Conservation (phyloP, 1,140 invertebrate species). For the Drosophila pallidifrons region DNA sequence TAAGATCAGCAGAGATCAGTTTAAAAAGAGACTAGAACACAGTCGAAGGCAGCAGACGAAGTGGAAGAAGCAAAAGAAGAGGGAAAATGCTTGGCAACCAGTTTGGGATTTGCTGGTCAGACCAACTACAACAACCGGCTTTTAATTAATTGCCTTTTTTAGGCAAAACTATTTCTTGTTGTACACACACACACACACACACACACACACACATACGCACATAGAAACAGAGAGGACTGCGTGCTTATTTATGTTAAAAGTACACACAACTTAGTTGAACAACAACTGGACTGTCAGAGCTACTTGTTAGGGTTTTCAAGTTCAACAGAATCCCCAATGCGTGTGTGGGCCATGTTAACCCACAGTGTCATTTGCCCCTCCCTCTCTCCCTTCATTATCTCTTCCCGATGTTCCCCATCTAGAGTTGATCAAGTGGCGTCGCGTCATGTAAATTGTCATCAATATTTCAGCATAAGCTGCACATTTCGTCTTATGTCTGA, state of each 20-base stretch:
- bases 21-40: constrained; percentile 52
- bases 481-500: constrained; percentile 14
- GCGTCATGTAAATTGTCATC: constrained; percentile 68
- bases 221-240: constrained; percentile 24
- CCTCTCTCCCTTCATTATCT: not conserved
- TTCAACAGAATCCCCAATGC: constrained; percentile 67
- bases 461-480: constrained; percentile 62
- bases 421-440: constrained; percentile 30
- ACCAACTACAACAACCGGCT: constrained; percentile 66
- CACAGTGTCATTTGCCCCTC: constrained; percentile 4
- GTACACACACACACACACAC: constrained; percentile 32
- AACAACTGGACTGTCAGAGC: constrained; percentile 47
- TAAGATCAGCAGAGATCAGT: constrained; percentile 42
- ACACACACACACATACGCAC: constrained; percentile 22
- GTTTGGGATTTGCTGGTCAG: constrained; percentile 44
- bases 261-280: constrained; percentile 32
- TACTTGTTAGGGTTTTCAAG: constrained; percentile 62
- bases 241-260: constrained; percentile 51
- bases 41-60: constrained; percentile 28
- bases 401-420: not conserved
- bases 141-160: constrained; percentile 84
- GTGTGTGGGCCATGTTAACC: constrained; percentile 57
- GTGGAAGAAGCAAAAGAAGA: constrained; percentile 21
- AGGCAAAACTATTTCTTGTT: constrained; percentile 81
- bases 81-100: constrained; percentile 58